phyloP scores from a whole-genome alignment of 2,113 vertebrate species.

The Peucedramus taeniatus region DNA sequence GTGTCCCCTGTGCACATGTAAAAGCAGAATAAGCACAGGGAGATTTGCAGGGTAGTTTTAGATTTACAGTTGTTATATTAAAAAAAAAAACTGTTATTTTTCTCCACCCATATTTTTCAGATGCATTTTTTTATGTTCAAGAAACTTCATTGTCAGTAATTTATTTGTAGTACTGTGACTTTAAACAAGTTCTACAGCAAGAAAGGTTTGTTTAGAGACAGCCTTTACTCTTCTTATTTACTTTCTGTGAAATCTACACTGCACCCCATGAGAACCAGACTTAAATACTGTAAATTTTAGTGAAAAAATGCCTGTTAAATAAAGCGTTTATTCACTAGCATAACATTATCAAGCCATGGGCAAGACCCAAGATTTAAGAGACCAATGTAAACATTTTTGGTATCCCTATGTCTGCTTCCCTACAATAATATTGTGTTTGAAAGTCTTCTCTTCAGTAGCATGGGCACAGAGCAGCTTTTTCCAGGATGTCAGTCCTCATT shows the following conservation, averaged over 20 bases:
- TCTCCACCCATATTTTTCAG: neutral
- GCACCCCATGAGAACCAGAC: neutral
- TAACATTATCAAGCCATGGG: neutral
- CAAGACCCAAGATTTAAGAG: neutral
- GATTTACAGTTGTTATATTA: neutral
- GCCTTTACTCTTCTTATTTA: neutral
- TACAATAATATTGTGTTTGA: neutral
- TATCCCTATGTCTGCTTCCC: neutral
- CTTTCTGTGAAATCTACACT: neutral
- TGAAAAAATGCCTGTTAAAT: neutral
- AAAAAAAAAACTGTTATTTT: neutral
- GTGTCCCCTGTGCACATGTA: too few relatives aligned
- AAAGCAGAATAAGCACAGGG: neutral
- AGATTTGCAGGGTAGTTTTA: neutral
- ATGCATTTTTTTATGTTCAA: neutral
- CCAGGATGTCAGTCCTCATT: neutral
- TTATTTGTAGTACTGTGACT: neutral
- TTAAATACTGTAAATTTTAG: neutral
- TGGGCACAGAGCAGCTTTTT: neutral
- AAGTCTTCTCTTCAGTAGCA: neutral
- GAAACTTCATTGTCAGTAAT: neutral
- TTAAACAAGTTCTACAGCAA: neutral
- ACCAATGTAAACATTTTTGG: neutral
- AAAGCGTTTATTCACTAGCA: neutral
- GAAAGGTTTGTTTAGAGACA: neutral